Evolutionary conservation across 2,797 vertebrate genomes (phyloP).

Genomic region (Intellagama lesueurii): DNA sequence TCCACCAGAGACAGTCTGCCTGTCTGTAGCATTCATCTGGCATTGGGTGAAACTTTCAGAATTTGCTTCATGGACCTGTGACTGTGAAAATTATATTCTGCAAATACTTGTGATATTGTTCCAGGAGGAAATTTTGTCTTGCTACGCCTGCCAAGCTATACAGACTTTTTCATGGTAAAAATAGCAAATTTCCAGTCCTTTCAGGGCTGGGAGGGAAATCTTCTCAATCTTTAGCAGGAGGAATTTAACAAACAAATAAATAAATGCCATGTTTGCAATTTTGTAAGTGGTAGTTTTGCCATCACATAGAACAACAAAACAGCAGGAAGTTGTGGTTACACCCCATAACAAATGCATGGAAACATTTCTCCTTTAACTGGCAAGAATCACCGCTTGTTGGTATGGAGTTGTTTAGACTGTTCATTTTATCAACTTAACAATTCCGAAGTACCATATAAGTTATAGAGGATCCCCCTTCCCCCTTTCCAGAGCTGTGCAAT

Average conservation of each 20-base stretch:
- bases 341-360: background rate
- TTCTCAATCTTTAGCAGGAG: conserved; percentile 36
- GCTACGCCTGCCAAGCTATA: conserved; percentile 50
- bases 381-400: background rate
- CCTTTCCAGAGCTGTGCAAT: background rate
- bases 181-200: background rate
- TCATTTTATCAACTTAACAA: background rate
- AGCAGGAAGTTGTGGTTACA: background rate
- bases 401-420: background rate
- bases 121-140: conserved; percentile 49
- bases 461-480: background rate
- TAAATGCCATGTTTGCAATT: conserved; percentile 5
- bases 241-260: conserved; percentile 38
- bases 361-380: background rate
- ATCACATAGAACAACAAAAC: conserved; percentile 39
- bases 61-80: conserved; percentile 60
- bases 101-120: conserved; percentile 62
- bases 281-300: background rate
- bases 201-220: background rate
- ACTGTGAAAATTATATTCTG: conserved; percentile 64
- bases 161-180: conserved; percentile 49
- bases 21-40: conserved; percentile 62
- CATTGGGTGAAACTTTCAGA: conserved; percentile 55
- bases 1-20: conserved; percentile 66
- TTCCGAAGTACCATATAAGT: background rate